Evolutionary conservation across 2,888 invertebrate genomes (phyloP).

Genomic region (Aradus depressus): DNA sequence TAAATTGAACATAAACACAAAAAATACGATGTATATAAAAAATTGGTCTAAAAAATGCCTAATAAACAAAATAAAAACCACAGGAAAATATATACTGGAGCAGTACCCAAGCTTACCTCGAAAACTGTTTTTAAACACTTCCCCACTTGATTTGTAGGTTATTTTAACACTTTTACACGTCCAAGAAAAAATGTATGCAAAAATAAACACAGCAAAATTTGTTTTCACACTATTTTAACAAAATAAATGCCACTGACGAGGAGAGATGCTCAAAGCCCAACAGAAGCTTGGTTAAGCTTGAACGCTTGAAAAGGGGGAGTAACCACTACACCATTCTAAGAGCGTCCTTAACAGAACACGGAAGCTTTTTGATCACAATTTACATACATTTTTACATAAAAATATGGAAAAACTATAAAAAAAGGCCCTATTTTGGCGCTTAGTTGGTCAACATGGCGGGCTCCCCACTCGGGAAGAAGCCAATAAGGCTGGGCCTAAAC

Average conservation of each 20-base stretch:
- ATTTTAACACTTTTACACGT: too few species aligned
- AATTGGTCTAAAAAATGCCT: conserved; percentile 1
- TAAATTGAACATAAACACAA: not conserved
- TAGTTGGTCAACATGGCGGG: conserved; percentile 41
- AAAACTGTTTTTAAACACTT: conserved; percentile 15
- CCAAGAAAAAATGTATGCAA: not conserved
- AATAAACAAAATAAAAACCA: conserved; percentile 5
- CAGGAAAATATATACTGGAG: conserved; percentile 5
- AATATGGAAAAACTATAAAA: conserved; percentile 18
- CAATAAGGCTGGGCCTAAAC: conserved; percentile 36
- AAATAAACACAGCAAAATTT: too few species aligned
- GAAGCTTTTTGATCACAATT: conserved; percentile 9
- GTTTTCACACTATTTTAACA: conserved; percentile 9
- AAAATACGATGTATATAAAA: not conserved
- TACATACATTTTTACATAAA: conserved; percentile 14
- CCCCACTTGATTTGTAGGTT: too few species aligned
- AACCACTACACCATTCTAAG: conserved; percentile 19
- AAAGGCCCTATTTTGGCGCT: conserved; percentile 31
- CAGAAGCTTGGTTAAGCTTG: conserved; percentile 25
- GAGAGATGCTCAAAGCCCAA: conserved; percentile 25
- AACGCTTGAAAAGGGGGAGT: conserved; percentile 25
- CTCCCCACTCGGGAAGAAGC: conserved; percentile 39
- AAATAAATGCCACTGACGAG: conserved; percentile 16
- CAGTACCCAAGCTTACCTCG: conserved; percentile 24
- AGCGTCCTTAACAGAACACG: conserved; percentile 13